Base-by-base conservation (phyloP, 2,797 vertebrate species). In the Intellagama lesueurii region DNA sequence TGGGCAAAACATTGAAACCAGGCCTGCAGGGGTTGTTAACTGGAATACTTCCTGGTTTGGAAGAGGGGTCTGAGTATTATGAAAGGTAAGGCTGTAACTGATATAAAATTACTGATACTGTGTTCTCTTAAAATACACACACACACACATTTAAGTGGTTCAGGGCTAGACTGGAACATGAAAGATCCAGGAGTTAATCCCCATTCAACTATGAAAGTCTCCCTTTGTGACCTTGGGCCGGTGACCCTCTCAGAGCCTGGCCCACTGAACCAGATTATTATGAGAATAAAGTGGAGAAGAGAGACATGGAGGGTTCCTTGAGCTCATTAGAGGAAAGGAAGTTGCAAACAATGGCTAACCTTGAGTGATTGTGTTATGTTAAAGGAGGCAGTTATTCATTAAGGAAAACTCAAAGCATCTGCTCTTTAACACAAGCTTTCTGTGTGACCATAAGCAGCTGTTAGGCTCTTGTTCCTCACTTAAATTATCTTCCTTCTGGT, bases 31-130 rank as follows among this genome's bases (percentile, higher is more conserved):
- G 99, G 35, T 96, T 99, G 9, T 96, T 99, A 91, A 99, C 99
- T 40, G 99, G 99, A 22, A 98, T 99, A 85, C 97, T 99, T 73
- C 99, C 99, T 81, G 99, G 99, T 22, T 97, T 99, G 92, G 99
- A 99, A 94, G 99, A 99, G 92, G 99, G 99, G 26, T 99, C 99
- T 0, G 99, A 99, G 89, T 99, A 99, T 93, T 99, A 99, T 16
- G 99, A 99, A 96, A 98, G 99, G 99, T 99, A 96, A 97, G 90
- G 35, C 68, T 40, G 40, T 35, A 86, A 44, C 52, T 56, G 56
- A 47, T 83, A 32, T 7, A 60, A 40, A 40, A 56, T 56, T 56
- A 56, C 52, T 40, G 40, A 80, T 47, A 60, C 9, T 70, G 9
- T 49, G 4, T 19, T 3, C n/a, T 86, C 4, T 28, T 24, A 30